phyloP scores from a whole-genome alignment of 2,888 invertebrate genomes.

The Endotricha flammealis region DNA sequence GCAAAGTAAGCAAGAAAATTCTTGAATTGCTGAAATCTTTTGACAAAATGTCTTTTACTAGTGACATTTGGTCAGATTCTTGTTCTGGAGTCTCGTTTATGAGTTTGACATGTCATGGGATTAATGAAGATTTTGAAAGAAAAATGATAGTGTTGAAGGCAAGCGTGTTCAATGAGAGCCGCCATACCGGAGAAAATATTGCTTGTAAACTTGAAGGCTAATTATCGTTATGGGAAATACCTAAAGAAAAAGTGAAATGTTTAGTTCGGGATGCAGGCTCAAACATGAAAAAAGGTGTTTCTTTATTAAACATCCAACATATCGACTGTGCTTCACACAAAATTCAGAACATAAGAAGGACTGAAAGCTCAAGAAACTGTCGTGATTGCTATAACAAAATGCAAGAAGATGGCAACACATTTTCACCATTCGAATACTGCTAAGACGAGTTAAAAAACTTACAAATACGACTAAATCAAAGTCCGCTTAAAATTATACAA shows the following conservation, averaged over 20 bases:
- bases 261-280: constrained; percentile 19
- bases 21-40: constrained; percentile 21
- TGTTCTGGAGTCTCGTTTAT: constrained; percentile 10
- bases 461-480: constrained; percentile 18
- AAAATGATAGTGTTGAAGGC: constrained; percentile 13
- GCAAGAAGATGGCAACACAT: constrained; percentile 19
- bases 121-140: constrained; percentile 12
- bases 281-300: constrained; percentile 22
- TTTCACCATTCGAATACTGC: constrained; percentile 17
- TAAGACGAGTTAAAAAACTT: constrained; percentile 16
- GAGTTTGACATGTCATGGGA: constrained; percentile 14
- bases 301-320: constrained; percentile 11
- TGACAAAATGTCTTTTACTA: constrained; percentile 20
- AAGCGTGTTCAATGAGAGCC: constrained; percentile 12
- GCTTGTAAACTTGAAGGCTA: too few species aligned
- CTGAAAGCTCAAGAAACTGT: constrained; percentile 13
- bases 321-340: constrained; percentile 15
- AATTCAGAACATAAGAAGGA: constrained; percentile 15
- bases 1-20: constrained; percentile 18
- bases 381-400: constrained; percentile 15
- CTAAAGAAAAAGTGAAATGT: constrained; percentile 20
- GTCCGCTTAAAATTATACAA: constrained; percentile 15
- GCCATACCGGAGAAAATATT: constrained; percentile 13
- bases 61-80: constrained; percentile 16
- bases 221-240: constrained; percentile 17